Evolutionary conservation across 2,113 vertebrate species (phyloP).

Genomic region (Caloenas nicobarica): DNA sequence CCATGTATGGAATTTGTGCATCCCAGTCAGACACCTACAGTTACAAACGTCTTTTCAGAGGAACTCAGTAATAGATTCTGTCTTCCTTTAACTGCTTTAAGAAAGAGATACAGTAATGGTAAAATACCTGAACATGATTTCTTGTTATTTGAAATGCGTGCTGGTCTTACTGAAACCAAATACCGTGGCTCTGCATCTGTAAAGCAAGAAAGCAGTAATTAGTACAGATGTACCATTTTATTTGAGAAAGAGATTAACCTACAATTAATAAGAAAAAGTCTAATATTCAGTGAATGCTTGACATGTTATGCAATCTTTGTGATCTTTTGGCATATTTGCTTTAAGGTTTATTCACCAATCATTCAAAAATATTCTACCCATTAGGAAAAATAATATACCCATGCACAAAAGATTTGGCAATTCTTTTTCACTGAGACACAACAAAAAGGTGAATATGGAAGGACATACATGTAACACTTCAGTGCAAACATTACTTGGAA

Average conservation of each 20-base stretch:
- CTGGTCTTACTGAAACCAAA: constrained; percentile 87
- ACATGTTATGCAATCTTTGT: background rate
- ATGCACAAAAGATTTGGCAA: background rate
- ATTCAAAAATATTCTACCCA: background rate
- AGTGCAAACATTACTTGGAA: background rate
- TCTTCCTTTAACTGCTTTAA: background rate
- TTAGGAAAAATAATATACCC: background rate
- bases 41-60: background rate
- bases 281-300: background rate
- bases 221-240: background rate
- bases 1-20: accelerated
- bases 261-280: background rate
- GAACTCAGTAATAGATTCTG: background rate
- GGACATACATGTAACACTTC: background rate
- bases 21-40: background rate
- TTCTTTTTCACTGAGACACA: background rate
- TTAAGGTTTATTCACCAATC: background rate
- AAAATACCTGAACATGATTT: constrained; percentile 89
- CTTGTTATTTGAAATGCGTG: constrained; percentile 83
- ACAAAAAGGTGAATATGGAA: background rate
- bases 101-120: background rate
- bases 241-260: background rate
- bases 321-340: background rate
- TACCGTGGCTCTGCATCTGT: constrained; percentile 95
- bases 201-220: constrained; percentile 36